Evolutionary conservation across 2,797 vertebrate genomes (phyloP).

Genomic region (Tokudaia tokunoshimensis): DNA sequence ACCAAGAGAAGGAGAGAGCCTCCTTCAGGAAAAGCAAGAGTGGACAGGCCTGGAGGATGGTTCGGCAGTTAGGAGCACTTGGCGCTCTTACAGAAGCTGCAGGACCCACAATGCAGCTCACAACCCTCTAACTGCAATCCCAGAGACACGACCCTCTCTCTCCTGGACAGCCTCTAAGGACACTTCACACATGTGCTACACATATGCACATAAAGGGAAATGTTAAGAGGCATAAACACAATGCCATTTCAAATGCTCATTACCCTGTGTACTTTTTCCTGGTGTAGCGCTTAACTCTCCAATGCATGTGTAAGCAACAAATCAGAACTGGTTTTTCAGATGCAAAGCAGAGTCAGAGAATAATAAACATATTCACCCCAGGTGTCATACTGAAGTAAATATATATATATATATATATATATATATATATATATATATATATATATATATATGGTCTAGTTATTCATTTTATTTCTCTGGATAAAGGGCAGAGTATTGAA

Average conservation of each 20-base stretch:
- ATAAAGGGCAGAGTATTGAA: slow-evolving; percentile 44
- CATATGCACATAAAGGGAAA: not conserved
- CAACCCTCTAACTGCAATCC: not conserved
- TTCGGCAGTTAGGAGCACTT: not conserved
- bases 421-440: not conserved
- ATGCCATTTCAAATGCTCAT: not conserved
- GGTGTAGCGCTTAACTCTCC: slow-evolving; percentile 55
- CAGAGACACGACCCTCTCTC: too few relatives aligned
- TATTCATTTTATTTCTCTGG: slow-evolving; percentile 63
- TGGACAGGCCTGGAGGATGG: too few relatives aligned
- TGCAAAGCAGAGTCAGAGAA: slow-evolving; percentile 29
- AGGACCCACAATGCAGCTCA: not conserved
- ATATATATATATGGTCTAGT: not conserved
- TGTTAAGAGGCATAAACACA: not conserved
- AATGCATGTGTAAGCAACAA: slow-evolving; percentile 61
- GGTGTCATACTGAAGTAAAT: slow-evolving; percentile 47
- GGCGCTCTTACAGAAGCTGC: not conserved
- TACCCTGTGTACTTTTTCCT: slow-evolving; percentile 36
- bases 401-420: too few relatives aligned
- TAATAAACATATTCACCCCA: slow-evolving; percentile 59
- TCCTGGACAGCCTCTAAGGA: not conserved
- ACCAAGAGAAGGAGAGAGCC: not conserved
- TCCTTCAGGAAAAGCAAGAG: not conserved
- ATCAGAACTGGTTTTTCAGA: slow-evolving; percentile 60
- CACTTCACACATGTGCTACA: not conserved